Evolutionary conservation across 2,888 invertebrate species (phyloP), one percentile per base, ranked within the genome.

Genomic region (Nowickia ferox): DNA sequence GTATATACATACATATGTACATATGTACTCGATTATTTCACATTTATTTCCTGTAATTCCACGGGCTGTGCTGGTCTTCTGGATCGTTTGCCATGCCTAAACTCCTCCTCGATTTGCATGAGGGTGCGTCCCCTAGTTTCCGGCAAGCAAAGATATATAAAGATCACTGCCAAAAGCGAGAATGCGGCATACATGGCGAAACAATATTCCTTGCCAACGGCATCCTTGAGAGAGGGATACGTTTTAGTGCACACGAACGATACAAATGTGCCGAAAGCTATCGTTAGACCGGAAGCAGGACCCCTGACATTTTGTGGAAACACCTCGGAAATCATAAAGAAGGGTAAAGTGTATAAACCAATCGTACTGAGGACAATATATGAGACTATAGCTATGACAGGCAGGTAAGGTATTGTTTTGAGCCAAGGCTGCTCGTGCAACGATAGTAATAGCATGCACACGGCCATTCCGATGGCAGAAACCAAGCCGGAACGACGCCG

Each of bases 291-390:
- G 0, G 96, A 95, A 0, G 96, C 96, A 0, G 95, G 89, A 0
- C 96, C 96, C 46, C 95, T 93, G 0, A 94, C 94, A 79, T 93
- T 94, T 1, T 94, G 94, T 1, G 96, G 94, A 89, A 96, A 96
- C 0, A 96, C 93, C 92, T 96, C 96, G 0, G 96, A 96, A 87
- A 95, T 95, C 94, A 96, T 95, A 44, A 96, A 95, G 95, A 96
- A 96, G 0, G 96, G 96, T 69, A 96, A 89, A 0, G 96, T 95
- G 13, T 95, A 92, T 2, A 93, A 88, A 0, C 96, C 92, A 15
- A 92, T 30, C 0, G 92, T 93, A 89, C 90, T 95, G 90, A 71
- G 95, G 89, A 90, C 94, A 93, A 87, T 94, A 89, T 88, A 93
- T 10, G 90, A 79, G 3, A 93, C 88, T 53, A 93, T 91, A 8